phyloP scores from a whole-genome alignment of 2,888 invertebrate species.

The Agrypnus murinus region DNA sequence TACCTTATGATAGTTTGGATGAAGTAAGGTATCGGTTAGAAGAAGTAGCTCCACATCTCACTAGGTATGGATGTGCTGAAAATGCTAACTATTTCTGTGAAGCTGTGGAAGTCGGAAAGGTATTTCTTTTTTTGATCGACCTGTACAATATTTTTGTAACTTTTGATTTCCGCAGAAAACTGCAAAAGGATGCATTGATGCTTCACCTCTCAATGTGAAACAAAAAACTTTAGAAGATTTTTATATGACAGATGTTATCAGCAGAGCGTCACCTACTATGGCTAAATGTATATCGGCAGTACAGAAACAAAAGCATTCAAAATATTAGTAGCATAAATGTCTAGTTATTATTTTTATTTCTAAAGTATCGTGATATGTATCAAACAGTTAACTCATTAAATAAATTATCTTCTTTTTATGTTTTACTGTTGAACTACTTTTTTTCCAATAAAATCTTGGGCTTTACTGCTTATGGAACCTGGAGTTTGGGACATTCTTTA shows the following conservation, averaged over 20 bases:
- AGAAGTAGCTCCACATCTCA: conserved; percentile 92
- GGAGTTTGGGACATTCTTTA: too few species aligned
- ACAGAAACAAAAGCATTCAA: conserved; percentile 77
- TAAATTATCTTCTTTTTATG: conserved; percentile 2
- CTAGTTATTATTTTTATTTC: neutral
- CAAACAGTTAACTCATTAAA: neutral
- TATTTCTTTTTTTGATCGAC: conserved; percentile 64
- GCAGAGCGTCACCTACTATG: conserved; percentile 98
- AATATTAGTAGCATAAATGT: conserved; percentile 38
- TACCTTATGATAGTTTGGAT: conserved; percentile 89
- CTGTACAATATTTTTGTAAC: neutral
- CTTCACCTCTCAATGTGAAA: conserved; percentile 79
- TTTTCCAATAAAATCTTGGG: too few species aligned
- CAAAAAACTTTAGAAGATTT: conserved; percentile 88
- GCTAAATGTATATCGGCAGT: conserved; percentile 97
- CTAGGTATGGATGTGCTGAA: conserved; percentile 89
- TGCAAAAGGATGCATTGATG: conserved; percentile 61
- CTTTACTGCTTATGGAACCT: too few species aligned
- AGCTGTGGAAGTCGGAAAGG: conserved; percentile 83
- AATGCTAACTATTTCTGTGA: conserved; percentile 88
- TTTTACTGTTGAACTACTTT: too few species aligned
- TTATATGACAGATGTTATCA: conserved; percentile 97
- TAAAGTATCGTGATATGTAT: neutral
- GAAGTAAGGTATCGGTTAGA: conserved; percentile 88
- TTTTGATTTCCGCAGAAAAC: neutral